Evolutionary conservation across 1,140 invertebrate genomes (phyloP).

Genomic region (Berghia stephanieae): DNA sequence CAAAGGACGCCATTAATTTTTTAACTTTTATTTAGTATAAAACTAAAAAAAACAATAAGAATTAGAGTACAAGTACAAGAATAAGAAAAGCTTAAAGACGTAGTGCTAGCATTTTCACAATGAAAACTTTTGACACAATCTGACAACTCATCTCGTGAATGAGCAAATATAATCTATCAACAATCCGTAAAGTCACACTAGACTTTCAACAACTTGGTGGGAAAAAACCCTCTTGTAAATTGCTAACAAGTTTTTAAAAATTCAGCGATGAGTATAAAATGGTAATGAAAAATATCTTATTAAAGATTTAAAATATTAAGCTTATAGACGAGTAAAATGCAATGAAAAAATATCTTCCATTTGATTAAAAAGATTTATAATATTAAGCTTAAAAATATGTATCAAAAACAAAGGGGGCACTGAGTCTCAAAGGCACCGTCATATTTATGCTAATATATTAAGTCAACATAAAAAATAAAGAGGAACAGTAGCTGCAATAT

Average conservation of each 20-base stretch:
- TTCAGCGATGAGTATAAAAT: neutral
- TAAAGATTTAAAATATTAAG: too few relatives aligned
- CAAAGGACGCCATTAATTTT: neutral
- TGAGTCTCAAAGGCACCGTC: too few relatives aligned
- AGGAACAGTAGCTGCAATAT: too few relatives aligned
- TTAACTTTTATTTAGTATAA: neutral
- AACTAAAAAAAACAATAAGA: neutral
- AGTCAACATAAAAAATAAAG: too few relatives aligned
- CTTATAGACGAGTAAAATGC: too few relatives aligned
- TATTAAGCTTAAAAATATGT: too few relatives aligned
- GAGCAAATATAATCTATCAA: neutral
- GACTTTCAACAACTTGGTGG: neutral
- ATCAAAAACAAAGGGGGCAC: too few relatives aligned
- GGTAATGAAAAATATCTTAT: too few relatives aligned
- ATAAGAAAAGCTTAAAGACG: neutral
- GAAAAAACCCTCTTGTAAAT: neutral
- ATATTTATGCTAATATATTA: too few relatives aligned
- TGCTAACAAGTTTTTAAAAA: neutral
- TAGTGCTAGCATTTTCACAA: neutral
- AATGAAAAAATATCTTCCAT: too few relatives aligned
- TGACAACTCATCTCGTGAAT: slow-evolving; percentile 11
- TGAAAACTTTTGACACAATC: slow-evolving; percentile 8
- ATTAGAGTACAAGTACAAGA: neutral
- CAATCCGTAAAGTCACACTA: too few relatives aligned
- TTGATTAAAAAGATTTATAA: too few relatives aligned